Evolutionary conservation across 2,113 vertebrate species (phyloP).

Genomic region (Aspiorhynchus laticeps): DNA sequence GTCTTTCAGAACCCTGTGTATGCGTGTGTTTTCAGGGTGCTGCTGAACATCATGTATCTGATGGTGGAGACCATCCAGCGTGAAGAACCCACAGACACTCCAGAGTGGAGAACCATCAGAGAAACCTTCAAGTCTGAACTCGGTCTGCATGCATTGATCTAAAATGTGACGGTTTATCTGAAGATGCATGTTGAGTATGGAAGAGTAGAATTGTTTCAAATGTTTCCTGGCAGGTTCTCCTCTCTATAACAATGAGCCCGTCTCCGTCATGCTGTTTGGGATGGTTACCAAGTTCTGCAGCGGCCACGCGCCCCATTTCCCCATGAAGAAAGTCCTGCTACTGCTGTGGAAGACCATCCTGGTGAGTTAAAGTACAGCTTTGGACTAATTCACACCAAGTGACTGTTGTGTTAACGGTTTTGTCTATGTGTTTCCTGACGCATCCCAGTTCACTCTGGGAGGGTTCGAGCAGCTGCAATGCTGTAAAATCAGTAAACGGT

Average conservation of each 20-base stretch:
- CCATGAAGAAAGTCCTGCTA: conserved; percentile 95
- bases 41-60: conserved; percentile 98
- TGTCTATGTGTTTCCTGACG: conserved; percentile 6
- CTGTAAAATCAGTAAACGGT: conserved; percentile 88
- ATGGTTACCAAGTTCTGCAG: conserved; percentile 99
- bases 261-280: conserved; percentile 94
- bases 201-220: not conserved
- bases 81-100: conserved; percentile 86
- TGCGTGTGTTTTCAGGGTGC: conserved; percentile 76
- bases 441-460: conserved; percentile 89
- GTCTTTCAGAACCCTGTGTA: not conserved
- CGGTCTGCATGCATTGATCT: conserved; percentile 73
- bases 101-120: conserved; percentile 87
- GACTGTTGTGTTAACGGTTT: not conserved
- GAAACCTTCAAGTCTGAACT: conserved; percentile 93
- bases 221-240: conserved; percentile 78
- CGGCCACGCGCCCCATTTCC: conserved; percentile 94
- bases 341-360: conserved; percentile 96
- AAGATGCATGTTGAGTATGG: conserved; percentile 62
- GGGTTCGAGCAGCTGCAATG: conserved; percentile 94
- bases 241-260: conserved; percentile 91
- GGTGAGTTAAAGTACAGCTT: conserved; percentile 71
- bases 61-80: conserved; percentile 93
- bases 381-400: no score
- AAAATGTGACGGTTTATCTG: not conserved